A percentile compares a stretch with the other conserved stretches of the same genome.
Conservation (phyloP, 1,140 invertebrate genomes). For the Hesperophylax magnus region DNA sequence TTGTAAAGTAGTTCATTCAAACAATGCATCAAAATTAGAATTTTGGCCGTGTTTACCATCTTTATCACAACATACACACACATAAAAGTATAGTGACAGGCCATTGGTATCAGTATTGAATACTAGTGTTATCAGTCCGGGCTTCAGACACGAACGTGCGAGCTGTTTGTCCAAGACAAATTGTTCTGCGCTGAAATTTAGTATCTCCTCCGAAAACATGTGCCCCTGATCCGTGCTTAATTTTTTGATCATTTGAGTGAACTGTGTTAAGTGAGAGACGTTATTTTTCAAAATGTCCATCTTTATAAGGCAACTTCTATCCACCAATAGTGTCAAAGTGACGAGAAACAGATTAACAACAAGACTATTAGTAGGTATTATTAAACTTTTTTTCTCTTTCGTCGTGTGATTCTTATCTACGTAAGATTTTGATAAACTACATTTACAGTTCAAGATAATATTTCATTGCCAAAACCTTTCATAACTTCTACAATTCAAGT, state of each 20-base stretch:
- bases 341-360: not conserved
- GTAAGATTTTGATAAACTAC: not conserved
- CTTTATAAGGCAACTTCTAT: not conserved
- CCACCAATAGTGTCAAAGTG: not conserved
- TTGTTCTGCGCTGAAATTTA: not conserved
- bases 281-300: not conserved
- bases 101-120: not conserved
- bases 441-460: not conserved
- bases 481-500: too few species aligned
- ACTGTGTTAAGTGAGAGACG: constrained; percentile 9
- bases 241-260: constrained; percentile 15
- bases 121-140: constrained; percentile 19
- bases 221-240: not conserved
- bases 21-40: too few species aligned
- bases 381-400: not conserved
- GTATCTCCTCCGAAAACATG: not conserved
- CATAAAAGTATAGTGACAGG: not conserved
- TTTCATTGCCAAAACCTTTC: too few species aligned
- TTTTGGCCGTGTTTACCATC: too few species aligned
- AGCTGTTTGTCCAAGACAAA: not conserved
- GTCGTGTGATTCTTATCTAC: too few species aligned
- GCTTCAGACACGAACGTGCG: not conserved
- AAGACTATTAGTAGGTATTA: constrained; percentile 19
- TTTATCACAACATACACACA: too few species aligned
- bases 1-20: too few species aligned